These are phyloP conservation scores for Phalacrocorax brasilianus DNA, from an alignment of 2,113 vertebrate species.

Conservation along the genomic window DNA sequence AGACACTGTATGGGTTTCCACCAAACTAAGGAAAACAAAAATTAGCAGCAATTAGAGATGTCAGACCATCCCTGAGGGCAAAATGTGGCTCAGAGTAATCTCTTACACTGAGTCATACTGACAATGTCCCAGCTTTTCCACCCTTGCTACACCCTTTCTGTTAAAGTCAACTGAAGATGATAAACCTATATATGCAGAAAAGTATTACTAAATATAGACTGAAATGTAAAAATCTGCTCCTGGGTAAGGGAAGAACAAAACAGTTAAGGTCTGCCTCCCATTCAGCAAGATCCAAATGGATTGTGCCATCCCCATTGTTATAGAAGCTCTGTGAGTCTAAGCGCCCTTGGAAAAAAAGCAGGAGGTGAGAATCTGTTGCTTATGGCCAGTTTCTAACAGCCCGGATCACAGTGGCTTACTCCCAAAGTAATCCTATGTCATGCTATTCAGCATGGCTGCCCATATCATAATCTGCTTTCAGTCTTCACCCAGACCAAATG, in stretches of 20 bases:
- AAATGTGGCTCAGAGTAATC: not conserved
- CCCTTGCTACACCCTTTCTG: fast-evolving
- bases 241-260: not conserved
- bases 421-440: not conserved
- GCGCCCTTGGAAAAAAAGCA: not conserved
- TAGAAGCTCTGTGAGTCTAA: not conserved
- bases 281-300: not conserved
- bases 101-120: not conserved
- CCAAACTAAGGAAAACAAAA: not conserved
- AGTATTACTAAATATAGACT: not conserved
- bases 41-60: not conserved
- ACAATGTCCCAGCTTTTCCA: not conserved
- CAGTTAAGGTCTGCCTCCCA: not conserved
- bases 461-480: not conserved
- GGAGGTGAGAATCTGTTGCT: not conserved
- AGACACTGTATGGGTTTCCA: not conserved
- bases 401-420: not conserved
- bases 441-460: not conserved
- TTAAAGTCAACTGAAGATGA: not conserved
- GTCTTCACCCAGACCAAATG: not conserved
- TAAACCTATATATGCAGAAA: not conserved
- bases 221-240: not conserved
- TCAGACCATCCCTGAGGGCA: not conserved
- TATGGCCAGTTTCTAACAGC: not conserved
- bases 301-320: not conserved